These are phyloP conservation scores for Brenthis daphne DNA, from an alignment of 2,888 invertebrate genomes.

Conservation along the genomic window DNA sequence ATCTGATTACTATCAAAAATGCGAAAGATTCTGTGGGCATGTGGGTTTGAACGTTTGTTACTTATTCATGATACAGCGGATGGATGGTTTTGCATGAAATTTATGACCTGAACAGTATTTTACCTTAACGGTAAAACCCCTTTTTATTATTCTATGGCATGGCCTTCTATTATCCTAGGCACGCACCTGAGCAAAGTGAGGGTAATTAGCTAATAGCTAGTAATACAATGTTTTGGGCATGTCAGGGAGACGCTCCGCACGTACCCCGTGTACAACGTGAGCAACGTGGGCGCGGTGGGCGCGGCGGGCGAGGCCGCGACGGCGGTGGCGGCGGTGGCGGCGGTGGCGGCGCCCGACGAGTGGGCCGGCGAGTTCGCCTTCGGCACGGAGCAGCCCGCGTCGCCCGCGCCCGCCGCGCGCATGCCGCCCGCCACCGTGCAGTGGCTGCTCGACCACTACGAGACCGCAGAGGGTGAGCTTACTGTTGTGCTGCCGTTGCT, in stretches of 20 bases:
- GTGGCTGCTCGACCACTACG: constrained; percentile 99
- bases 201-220: no score
- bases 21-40: no score
- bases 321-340: constrained; percentile 66
- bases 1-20: no score
- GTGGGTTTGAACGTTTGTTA: no score
- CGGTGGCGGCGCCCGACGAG: constrained; percentile 36
- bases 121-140: no score
- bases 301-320: constrained; percentile 51
- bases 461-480: constrained; percentile 90
- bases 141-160: no score
- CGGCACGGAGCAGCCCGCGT: constrained; percentile 67
- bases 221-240: neutral
- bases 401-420: constrained; percentile 59
- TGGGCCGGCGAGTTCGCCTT: constrained; percentile 75
- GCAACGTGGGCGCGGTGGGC: constrained; percentile 71
- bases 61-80: no score
- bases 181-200: no score
- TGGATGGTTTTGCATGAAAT: no score
- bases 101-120: no score
- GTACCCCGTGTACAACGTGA: constrained; percentile 78
- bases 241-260: constrained; percentile 87
- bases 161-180: no score
- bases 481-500: no score
- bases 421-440: constrained; percentile 91